A percentile compares a stretch with the other conserved stretches of the same genome.
Evolutionary conservation across 2,797 vertebrate genomes (phyloP).

Genomic region (Garrulus glandarius): DNA sequence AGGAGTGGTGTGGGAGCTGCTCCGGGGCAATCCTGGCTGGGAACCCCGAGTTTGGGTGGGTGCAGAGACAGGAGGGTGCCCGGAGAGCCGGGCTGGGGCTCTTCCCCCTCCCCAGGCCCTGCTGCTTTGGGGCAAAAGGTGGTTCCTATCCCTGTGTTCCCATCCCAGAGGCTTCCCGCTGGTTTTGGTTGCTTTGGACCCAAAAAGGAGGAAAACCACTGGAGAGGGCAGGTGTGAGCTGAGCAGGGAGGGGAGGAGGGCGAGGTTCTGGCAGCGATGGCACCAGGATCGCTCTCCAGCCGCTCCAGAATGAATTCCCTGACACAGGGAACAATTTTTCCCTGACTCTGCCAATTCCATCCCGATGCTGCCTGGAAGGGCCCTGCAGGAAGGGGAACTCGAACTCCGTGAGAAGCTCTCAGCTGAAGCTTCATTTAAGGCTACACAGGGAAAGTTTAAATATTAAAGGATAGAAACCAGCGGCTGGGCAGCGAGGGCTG

Average conservation of each 20-base stretch:
- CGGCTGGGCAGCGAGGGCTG: not conserved
- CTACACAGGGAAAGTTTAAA: not conserved
- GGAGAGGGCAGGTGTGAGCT: accelerated
- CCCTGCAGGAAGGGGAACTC: not conserved
- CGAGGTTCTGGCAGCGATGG: accelerated
- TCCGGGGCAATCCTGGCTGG: not conserved
- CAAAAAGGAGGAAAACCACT: not conserved
- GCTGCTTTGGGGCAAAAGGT: not conserved
- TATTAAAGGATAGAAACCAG: not conserved
- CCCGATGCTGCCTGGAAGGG: not conserved
- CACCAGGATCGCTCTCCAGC: not conserved
- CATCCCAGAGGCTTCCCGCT: accelerated
- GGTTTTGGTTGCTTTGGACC: not conserved
- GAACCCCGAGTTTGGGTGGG: accelerated
- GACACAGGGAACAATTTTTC: slow-evolving; percentile 30
- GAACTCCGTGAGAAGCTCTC: slow-evolving; percentile 2
- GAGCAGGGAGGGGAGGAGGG: not conserved
- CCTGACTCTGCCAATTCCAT: slow-evolving; percentile 38
- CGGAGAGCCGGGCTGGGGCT: not conserved
- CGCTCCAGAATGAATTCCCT: not conserved
- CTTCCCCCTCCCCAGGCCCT: too few species aligned
- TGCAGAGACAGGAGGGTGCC: not conserved
- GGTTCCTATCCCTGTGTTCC: not conserved
- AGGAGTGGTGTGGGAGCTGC: accelerated
- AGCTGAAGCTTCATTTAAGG: slow-evolving; percentile 41